Percentiles rank a stretch among this genome's conserved stretches.
phyloP scores from a whole-genome alignment of 2,797 vertebrate genomes.

The Xenops minutus region DNA sequence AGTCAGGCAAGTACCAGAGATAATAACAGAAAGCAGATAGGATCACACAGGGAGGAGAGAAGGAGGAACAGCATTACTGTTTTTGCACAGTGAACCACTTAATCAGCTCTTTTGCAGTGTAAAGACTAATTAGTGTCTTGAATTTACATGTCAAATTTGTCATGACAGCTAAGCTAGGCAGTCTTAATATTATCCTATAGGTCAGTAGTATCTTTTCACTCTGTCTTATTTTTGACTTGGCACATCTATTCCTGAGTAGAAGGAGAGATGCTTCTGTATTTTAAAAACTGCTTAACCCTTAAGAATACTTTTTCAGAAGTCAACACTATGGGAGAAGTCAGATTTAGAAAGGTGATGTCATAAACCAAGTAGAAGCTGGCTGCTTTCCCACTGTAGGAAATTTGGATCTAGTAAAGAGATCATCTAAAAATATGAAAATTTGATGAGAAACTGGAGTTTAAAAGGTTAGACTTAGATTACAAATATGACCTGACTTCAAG shows the following conservation, averaged over 20 bases:
- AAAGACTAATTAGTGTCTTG: not conserved
- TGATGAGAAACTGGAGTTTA: not conserved
- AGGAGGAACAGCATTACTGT: not conserved
- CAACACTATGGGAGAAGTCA: not conserved
- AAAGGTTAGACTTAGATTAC: not conserved
- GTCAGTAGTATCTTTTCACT: not conserved
- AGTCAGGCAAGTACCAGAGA: not conserved
- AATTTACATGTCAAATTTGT: not conserved
- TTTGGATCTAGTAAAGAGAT: not conserved
- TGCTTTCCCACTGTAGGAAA: not conserved
- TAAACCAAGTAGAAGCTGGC: not conserved
- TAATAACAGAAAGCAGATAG: not conserved
- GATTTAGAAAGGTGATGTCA: not conserved
- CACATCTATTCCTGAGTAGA: not conserved
- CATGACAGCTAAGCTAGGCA: not conserved
- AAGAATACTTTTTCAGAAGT: not conserved
- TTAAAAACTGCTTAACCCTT: not conserved
- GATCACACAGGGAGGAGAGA: not conserved
- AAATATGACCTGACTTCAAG: not conserved
- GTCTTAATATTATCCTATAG: not conserved
- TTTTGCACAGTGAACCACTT: not conserved
- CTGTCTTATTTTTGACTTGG: not conserved
- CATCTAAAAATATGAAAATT: not conserved
- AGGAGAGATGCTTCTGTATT: not conserved
- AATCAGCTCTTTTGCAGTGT: not conserved